Percentiles rank a stretch among this genome's conserved stretches.
phyloP scores from a whole-genome alignment of 37 sponge, comb jelly and placozoan species.

The Cliona cf. orientalis region DNA sequence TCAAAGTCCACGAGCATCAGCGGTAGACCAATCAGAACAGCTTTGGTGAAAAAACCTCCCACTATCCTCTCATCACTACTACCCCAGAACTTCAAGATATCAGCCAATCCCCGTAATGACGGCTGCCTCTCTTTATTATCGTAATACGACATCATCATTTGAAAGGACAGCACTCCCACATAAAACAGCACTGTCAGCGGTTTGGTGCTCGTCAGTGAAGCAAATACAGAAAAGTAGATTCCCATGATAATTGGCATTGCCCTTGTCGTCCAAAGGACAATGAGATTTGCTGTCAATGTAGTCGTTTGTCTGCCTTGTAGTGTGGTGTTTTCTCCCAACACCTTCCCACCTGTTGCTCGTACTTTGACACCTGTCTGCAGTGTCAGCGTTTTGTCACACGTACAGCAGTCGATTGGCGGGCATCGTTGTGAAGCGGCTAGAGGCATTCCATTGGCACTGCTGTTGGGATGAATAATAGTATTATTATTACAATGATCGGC shows the following conservation, averaged over 20 bases:
- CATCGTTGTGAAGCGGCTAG: too few species aligned
- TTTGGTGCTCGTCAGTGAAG: neutral
- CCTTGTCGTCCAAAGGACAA: neutral
- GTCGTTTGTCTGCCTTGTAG: too few species aligned
- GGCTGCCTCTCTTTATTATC: neutral
- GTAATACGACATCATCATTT: neutral
- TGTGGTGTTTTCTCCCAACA: too few species aligned
- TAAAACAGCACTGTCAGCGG: slow-evolving; percentile 12
- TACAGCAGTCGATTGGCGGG: too few species aligned
- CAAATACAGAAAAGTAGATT: slow-evolving; percentile 12
- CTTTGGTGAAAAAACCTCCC: neutral
- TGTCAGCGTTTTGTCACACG: too few species aligned
- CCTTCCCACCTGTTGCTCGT: too few species aligned
- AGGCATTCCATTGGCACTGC: too few species aligned
- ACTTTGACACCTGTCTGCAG: too few species aligned
- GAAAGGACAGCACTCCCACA: neutral
- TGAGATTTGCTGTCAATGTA: neutral
- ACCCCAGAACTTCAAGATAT: neutral
- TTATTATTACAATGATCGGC: neutral
- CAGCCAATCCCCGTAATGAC: neutral
- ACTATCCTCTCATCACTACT: neutral
- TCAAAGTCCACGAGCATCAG: neutral
- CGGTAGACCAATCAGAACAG: neutral
- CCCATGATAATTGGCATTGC: slow-evolving; percentile 17
- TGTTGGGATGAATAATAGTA: too few species aligned